Evolutionary conservation across 1,140 invertebrate species (phyloP), one percentile per base, ranked within the genome.

Genomic region (Euborellia annulipes): DNA sequence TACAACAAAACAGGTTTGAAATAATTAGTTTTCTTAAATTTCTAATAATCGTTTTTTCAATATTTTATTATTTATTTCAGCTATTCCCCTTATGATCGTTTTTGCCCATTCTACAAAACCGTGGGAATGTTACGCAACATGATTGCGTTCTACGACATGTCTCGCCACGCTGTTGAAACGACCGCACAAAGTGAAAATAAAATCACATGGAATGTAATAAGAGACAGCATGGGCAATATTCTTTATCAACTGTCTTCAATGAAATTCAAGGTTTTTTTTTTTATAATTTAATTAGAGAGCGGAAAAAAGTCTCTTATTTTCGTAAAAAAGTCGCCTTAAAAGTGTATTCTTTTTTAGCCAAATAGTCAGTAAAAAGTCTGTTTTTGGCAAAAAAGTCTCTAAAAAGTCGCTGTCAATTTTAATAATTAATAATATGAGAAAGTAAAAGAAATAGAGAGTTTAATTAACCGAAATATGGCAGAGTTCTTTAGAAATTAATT

Each of bases 261-360:
- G 95, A 99, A 99, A 69, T 99, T 99, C 74, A 98, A 96, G 81
- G 89, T 91, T n/a, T n/a, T n/a, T n/a, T n/a, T n/a, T n/a, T n/a
- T n/a, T n/a, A n/a, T n/a, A n/a, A n/a, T n/a, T n/a, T n/a, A n/a
- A n/a, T n/a, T n/a, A n/a, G n/a, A n/a, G n/a, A n/a, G n/a, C n/a
- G n/a, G n/a, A n/a, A n/a, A n/a, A n/a, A n/a, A n/a, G n/a, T n/a
- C n/a, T n/a, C n/a, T n/a, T n/a, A n/a, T n/a, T n/a, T n/a, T n/a
- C n/a, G n/a, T n/a, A n/a, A n/a, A n/a, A n/a, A n/a, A n/a, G n/a
- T n/a, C n/a, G n/a, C n/a, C n/a, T n/a, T n/a, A n/a, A n/a, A n/a
- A n/a, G n/a, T n/a, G n/a, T n/a, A n/a, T n/a, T n/a, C n/a, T n/a
- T n/a, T n/a, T n/a, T n/a, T n/a, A n/a, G n/a, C n/a, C n/a, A n/a